phyloP scores from a whole-genome alignment of 2,888 invertebrate species.

The Blera fallax region DNA sequence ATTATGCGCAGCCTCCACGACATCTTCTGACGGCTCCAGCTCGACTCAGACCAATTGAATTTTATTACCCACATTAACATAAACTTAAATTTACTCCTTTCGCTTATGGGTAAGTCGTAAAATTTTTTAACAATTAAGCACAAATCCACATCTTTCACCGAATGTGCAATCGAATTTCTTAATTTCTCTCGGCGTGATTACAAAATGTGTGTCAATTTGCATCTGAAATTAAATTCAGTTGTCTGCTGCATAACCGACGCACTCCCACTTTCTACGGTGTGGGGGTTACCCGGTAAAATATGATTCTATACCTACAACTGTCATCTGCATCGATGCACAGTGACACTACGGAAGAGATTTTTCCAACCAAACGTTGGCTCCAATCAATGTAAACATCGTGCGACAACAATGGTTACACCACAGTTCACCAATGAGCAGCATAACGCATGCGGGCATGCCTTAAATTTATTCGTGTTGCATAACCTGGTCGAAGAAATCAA shows the following conservation, averaged over 20 bases:
- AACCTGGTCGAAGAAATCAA: constrained; percentile 18
- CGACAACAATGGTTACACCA: constrained; percentile 10
- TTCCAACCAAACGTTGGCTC: not conserved
- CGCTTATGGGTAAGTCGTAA: not conserved
- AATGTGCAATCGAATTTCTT: constrained; percentile 34
- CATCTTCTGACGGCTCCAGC: not conserved
- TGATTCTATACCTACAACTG: constrained; percentile 1
- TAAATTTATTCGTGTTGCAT: constrained; percentile 14
- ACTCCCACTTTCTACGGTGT: constrained; percentile 23
- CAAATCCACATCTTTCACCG: constrained; percentile 36
- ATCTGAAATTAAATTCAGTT: constrained; percentile 49
- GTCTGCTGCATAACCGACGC: constrained; percentile 35
- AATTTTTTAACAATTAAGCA: not conserved
- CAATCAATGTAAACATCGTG: constrained; percentile 4
- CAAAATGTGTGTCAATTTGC: constrained; percentile 42
- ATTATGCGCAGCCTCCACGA: not conserved
- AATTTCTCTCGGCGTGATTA: constrained; percentile 14
- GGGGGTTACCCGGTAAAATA: not conserved
- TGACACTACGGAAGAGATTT: constrained; percentile 9
- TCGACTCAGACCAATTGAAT: not conserved
- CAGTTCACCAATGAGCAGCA: not conserved
- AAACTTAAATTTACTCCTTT: constrained; percentile 23
- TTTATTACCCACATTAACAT: not conserved
- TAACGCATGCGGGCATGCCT: constrained; percentile 9
- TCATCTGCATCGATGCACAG: not conserved